Conservation (phyloP, 2,888 invertebrate genomes). For the Theretra japonica region DNA sequence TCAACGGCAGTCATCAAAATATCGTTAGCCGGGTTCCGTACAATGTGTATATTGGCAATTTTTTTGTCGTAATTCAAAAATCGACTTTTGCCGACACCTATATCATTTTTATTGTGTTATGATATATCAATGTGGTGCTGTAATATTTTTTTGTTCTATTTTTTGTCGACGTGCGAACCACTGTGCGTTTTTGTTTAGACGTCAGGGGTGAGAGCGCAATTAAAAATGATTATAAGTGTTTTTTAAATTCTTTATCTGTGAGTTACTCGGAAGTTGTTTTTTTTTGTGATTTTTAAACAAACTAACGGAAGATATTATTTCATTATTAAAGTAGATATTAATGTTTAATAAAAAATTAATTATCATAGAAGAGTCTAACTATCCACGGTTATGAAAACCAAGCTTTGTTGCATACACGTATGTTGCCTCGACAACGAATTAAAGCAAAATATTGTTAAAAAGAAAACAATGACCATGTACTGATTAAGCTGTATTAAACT, state of each 20-base stretch:
- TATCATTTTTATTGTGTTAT: slow-evolving; percentile 62
- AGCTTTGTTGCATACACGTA: no score
- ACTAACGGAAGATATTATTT: background rate
- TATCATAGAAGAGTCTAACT: no score
- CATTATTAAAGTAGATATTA: no score
- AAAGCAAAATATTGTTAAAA: no score
- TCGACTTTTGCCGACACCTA: slow-evolving; percentile 51
- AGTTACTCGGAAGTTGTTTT: background rate
- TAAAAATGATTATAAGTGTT: slow-evolving; percentile 45
- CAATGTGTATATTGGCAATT: slow-evolving; percentile 74
- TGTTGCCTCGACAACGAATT: no score
- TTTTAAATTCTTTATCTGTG: slow-evolving; percentile 32
- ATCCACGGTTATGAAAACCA: no score
- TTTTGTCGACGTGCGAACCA: slow-evolving; percentile 51
- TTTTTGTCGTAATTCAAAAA: slow-evolving; percentile 78
- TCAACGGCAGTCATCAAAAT: slow-evolving; percentile 74
- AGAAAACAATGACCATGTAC: no score
- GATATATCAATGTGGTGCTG: slow-evolving; percentile 57
- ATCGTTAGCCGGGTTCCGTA: slow-evolving; percentile 70
- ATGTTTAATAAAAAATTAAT: no score
- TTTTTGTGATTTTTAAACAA: background rate
- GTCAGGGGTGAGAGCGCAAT: slow-evolving; percentile 45
- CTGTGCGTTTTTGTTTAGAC: slow-evolving; percentile 41
- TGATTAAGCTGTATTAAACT: no score
- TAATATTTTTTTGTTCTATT: slow-evolving; percentile 42